Conservation (phyloP, 92 coral and sea anemone species). For the Hydrozoanthus gracilis region DNA sequence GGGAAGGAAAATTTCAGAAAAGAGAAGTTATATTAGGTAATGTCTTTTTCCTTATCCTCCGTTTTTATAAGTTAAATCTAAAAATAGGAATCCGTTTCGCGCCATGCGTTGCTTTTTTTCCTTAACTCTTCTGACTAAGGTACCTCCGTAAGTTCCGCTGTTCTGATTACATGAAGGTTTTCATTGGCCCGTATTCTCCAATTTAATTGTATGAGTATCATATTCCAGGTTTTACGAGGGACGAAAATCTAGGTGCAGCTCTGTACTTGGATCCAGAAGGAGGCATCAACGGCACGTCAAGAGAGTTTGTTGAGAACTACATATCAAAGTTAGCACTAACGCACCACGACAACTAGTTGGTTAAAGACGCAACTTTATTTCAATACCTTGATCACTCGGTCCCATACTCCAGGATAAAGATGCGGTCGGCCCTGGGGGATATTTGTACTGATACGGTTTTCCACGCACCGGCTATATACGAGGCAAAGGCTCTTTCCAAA, state of each 20-base stretch:
- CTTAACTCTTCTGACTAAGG: no score
- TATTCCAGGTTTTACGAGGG: conserved; percentile 49
- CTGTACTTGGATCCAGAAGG: conserved; percentile 14
- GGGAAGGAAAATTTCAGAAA: conserved; percentile 33
- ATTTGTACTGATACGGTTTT: conserved; percentile 34
- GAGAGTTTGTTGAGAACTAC: conserved; percentile 21
- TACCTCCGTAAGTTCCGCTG: no score
- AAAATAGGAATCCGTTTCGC: no score
- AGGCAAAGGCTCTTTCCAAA: conserved; percentile 46
- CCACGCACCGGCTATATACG: conserved; percentile 62
- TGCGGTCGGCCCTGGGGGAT: conserved; percentile 52
- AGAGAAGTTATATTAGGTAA: conserved; percentile 65
- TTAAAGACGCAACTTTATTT: conserved; percentile 48
- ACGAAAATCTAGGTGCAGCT: conserved; percentile 1
- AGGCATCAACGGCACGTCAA: conserved; percentile 45
- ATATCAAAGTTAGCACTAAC: neutral
- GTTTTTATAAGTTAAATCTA: neutral
- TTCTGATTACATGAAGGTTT: no score
- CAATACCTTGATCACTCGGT: conserved; percentile 59
- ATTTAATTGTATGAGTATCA: neutral
- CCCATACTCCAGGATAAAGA: conserved; percentile 27
- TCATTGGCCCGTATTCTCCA: neutral
- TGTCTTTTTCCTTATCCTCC: no score
- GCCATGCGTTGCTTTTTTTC: no score
- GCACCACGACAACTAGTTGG: conserved; percentile 26